Base-by-base conservation (phyloP, 2,797 vertebrate species). In the Gastrophryne carolinensis region DNA sequence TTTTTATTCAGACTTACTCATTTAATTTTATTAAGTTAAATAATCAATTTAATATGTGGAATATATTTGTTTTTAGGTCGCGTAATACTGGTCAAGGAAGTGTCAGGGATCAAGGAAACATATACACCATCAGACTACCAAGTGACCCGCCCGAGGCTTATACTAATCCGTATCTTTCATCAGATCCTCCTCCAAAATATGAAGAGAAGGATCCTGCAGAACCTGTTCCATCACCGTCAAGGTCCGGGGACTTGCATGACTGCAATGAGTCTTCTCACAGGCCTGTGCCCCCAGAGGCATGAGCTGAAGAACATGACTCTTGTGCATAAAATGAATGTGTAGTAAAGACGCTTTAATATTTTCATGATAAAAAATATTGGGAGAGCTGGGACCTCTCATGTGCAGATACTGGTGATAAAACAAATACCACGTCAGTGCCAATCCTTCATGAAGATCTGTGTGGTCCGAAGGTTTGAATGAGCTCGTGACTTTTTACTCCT, bases 161-260 rank as follows among this genome's bases (percentile, higher is more conserved):
- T 5, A 77, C 74, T 0, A 4, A 81, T 35, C 53, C 75, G 0
- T 81, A 44, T 26, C 41, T 83, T 44, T 64, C 80, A 9, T 79
- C 78, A 13, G 89, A 89, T n/a, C 73, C 70, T 1, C 89, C 88
- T 79, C 89, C 90, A 61, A 84, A 83, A 70, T 90, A 89, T 0
- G 88, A 91, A 82, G 88, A 89, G 62, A 90, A 91, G 78, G 60
- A 72, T 37, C 24, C 75, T 24, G 32, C 58, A 27, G 7, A 21
- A 30, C 50, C 58, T 50, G 68, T 57, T 57, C 29, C 47, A 21
- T 15, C 49, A 1, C 13, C 4, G 26, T 10, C 35, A n/a, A n/a
- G n/a, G n/a, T n/a, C n/a, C n/a, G n/a, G n/a, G n/a, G n/a, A n/a
- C 9, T 24, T 35, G 19, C 39, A 9, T 11, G 24, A 41, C 13